These are phyloP conservation scores for Hippocampus guttulatus DNA, from an alignment of 2,113 vertebrate genomes.

Conservation along the genomic window DNA sequence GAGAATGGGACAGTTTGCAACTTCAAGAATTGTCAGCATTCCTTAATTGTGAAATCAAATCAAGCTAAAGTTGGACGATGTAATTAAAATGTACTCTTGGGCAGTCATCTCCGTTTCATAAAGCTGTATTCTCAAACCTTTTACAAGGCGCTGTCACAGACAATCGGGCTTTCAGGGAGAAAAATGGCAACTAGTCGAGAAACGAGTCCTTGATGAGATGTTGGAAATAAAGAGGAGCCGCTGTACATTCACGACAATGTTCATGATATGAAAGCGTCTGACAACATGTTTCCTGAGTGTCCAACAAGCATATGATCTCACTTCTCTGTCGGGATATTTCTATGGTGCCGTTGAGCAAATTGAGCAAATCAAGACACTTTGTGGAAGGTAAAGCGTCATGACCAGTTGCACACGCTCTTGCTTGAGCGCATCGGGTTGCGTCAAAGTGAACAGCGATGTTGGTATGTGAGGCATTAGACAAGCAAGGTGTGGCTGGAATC, in stretches of 20 bases:
- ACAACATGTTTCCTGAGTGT: too few species aligned
- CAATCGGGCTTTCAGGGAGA: too few species aligned
- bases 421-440: background rate
- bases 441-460: constrained; percentile 4
- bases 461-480: constrained; percentile 2
- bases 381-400: background rate
- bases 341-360: background rate
- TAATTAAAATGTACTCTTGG: background rate
- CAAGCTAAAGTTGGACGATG: background rate
- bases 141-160: too few species aligned
- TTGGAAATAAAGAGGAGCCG: too few species aligned
- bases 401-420: background rate
- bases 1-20: background rate
- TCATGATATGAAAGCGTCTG: background rate
- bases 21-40: background rate
- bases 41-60: background rate
- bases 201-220: too few species aligned
- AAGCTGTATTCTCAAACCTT: background rate
- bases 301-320: too few species aligned
- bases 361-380: background rate
- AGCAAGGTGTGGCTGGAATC: constrained; percentile 18
- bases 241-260: background rate
- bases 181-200: too few species aligned
- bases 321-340: too few species aligned
- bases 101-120: background rate